Evolutionary conservation across 2,888 invertebrate species (phyloP).

Genomic region (Idaea aversata): DNA sequence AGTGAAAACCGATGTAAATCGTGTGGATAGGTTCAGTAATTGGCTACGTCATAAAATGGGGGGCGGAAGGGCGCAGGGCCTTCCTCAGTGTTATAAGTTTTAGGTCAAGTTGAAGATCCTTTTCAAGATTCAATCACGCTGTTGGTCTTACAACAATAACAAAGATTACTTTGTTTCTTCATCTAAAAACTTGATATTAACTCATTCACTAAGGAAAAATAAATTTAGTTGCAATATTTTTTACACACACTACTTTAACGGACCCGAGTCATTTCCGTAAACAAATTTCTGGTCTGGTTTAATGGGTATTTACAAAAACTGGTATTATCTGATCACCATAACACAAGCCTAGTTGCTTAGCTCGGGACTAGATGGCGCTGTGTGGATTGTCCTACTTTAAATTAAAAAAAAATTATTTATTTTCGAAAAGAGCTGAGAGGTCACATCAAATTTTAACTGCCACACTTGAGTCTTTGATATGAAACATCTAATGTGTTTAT

Average conservation of each 20-base stretch:
- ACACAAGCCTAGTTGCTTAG: too few relatives aligned
- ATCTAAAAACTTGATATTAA: background rate
- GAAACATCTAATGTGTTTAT: too few relatives aligned
- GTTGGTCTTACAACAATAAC: background rate
- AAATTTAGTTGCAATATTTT: background rate
- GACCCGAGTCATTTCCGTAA: too few relatives aligned
- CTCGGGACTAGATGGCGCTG: too few relatives aligned
- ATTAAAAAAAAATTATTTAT: too few relatives aligned
- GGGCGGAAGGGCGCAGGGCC: conserved; percentile 40
- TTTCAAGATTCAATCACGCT: background rate
- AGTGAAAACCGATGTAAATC: conserved; percentile 10
- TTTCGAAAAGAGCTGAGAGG: too few relatives aligned
- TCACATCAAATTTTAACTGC: too few relatives aligned
- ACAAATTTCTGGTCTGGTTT: too few relatives aligned
- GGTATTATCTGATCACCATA: too few relatives aligned
- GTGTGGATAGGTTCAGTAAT: conserved; percentile 29
- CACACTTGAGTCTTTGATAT: too few relatives aligned
- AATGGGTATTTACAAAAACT: too few relatives aligned
- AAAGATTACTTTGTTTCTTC: background rate
- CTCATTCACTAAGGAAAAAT: background rate
- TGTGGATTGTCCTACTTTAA: too few relatives aligned
- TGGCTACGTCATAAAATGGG: conserved; percentile 35
- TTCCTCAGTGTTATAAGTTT: conserved; percentile 5
- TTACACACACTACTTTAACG: background rate
- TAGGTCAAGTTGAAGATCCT: conserved; percentile 1